Conservation (phyloP, 2,113 vertebrate genomes). For the Cephalopterus ornatus region DNA sequence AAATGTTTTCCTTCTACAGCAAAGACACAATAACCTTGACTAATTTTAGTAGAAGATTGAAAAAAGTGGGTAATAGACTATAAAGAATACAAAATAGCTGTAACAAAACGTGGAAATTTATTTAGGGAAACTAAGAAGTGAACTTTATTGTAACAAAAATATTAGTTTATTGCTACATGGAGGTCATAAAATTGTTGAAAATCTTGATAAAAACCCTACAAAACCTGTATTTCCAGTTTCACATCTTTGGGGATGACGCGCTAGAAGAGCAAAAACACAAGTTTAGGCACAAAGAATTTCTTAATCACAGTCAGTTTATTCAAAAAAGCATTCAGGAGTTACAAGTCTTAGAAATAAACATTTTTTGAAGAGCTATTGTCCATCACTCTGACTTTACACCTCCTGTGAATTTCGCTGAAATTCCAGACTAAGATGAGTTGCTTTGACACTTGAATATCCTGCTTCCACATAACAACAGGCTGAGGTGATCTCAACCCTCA, state of each 20-base stretch:
- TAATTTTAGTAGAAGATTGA: background rate
- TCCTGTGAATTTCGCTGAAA: background rate
- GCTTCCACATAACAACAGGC: background rate
- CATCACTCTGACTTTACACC: background rate
- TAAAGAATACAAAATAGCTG: background rate
- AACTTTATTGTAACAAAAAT: background rate
- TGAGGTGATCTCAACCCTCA: background rate
- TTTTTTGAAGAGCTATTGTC: background rate
- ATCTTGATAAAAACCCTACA: background rate
- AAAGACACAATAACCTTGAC: background rate
- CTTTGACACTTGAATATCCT: background rate
- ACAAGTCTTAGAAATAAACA: background rate
- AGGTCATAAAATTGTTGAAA: background rate
- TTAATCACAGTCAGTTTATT: background rate
- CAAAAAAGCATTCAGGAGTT: background rate
- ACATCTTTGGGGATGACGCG: background rate
- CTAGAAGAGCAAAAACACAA: background rate
- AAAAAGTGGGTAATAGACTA: background rate
- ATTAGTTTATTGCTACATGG: background rate
- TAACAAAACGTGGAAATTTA: background rate
- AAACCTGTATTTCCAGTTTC: slow-evolving; percentile 8
- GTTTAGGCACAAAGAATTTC: background rate
- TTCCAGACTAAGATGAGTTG: background rate
- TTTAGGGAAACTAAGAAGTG: background rate
- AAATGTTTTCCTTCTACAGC: background rate